Evolutionary conservation across 2,888 invertebrate species (phyloP), one percentile per base, ranked within the genome.

Genomic region (Danaus chrysippus): DNA sequence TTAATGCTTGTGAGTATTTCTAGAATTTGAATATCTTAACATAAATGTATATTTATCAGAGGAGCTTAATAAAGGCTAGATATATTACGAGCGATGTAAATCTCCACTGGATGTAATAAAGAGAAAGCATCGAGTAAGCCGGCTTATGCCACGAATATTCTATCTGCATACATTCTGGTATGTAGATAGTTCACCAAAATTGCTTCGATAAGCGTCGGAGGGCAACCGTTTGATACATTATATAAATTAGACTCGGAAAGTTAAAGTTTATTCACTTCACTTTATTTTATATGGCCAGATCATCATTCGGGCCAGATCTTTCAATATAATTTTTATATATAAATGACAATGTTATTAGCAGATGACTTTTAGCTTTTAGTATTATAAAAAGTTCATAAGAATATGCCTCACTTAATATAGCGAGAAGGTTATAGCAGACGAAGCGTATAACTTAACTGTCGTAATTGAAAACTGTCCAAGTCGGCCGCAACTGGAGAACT

Each of bases 391-490:
- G 15, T 3, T 49, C 17, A 17, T 46, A 46, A 13, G 13, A 12
- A n/a, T 49, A 17, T 17, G 10, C 17, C 49, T 8, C 3, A 17
- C n/a, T 13, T 13, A 13, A n/a, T 46, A n/a, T 6, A 49, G 10
- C 17, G 49, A 49, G 11, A 34, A 34, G 23, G 23, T 17, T 49
- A 11, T 49, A n/a, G 17, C 73, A 75, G 72, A 63, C 59, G 17
- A 17, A 17, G 49, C 55, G 58, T 58, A 34, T 69, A 68, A 74
- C 75, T 73, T 73, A 71, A 71, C 75, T 67, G 70, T 71, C 76
- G 78, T 81, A 82, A 84, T 83, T 79, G 81, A 79, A 81, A 82
- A 81, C 82, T 80, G 82, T 79, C 81, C 74, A 82, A 83, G 73
- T 78, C 65, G 67, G 63, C 66, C 46, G 54, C 65, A 69, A 69